Evolutionary conservation across 2,888 invertebrate genomes (phyloP), one percentile per base, ranked within the genome.

Genomic region (Tipula helvola): DNA sequence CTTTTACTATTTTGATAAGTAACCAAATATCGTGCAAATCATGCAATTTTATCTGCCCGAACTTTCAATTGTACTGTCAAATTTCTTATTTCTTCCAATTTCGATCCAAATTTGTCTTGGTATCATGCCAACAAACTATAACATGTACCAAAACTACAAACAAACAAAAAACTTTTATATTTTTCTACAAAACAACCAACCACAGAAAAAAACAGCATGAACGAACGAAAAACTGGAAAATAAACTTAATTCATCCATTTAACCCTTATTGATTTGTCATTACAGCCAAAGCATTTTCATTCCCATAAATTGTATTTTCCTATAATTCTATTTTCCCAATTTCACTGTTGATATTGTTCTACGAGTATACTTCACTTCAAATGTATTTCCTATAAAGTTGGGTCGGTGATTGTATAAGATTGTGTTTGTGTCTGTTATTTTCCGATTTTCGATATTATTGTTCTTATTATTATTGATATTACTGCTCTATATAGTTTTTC

Each of bases 191-290:
- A 71, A 71, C 28, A 57, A 12, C 5, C 28, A 2, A 28, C 28
- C 1, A 3, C 39, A 39, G 0, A 39, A 3, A 39, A 39, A 39
- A 39, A 39, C 28, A 16, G 16, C n/a, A 57, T 16, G 28, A 71
- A 71, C 71, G 39, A 39, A 39, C 28, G 52, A 52, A 52, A 52
- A 71, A 71, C 71, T 71, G 71, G 71, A 28, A 71, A 71, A 71
- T 18, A 71, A 71, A 28, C 28, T 71, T 71, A 71, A 71, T 71
- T 71, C 71, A 71, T 71, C 71, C 84, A 41, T 84, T 84, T 84
- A 84, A 39, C 84, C 41, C 41, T 39, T 84, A 84, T 84, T 84
- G 84, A 84, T 84, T 84, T 84, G 84, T 84, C 84, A 84, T 84
- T 36, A 84, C 16, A 39, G 84, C 84, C 39, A 84, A 84, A 39